These are phyloP conservation scores for Listrodromus nycthemerus DNA, from an alignment of 2,888 invertebrate genomes.

Conservation along the genomic window DNA sequence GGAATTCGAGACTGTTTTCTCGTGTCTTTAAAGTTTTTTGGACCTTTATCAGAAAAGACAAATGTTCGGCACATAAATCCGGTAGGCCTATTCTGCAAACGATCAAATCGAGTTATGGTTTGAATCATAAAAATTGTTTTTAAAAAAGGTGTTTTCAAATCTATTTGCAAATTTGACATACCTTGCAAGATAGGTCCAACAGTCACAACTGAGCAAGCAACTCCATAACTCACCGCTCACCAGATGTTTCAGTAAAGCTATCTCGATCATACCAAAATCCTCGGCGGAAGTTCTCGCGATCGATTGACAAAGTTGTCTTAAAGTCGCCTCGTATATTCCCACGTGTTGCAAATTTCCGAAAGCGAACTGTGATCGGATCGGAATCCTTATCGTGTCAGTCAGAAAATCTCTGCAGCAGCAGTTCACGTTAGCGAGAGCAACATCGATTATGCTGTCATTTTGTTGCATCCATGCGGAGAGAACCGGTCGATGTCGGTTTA, in stretches of 20 bases:
- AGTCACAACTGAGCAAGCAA: constrained; percentile 77
- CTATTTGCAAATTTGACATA: constrained; percentile 56
- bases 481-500: constrained; percentile 11
- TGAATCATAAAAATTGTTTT: neutral
- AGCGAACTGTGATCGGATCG: constrained; percentile 53
- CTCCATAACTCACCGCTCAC: constrained; percentile 77
- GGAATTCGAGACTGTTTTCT: constrained; percentile 71
- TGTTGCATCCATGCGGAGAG: constrained; percentile 51
- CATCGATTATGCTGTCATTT: constrained; percentile 46
- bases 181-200: constrained; percentile 80
- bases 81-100: constrained; percentile 75
- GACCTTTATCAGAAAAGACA: constrained; percentile 76
- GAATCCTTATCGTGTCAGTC: constrained; percentile 68
- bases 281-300: constrained; percentile 71
- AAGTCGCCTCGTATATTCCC: constrained; percentile 78
- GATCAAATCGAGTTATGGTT: neutral
- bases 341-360: constrained; percentile 61
- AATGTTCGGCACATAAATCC: constrained; percentile 75
- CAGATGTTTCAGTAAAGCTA: constrained; percentile 77
- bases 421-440: constrained; percentile 40
- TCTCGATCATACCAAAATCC: constrained; percentile 74
- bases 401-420: constrained; percentile 42
- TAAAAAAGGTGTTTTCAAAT: constrained; percentile 20
- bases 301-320: constrained; percentile 73
- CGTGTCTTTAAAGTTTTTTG: constrained; percentile 73